Percentiles rank a stretch among this genome's conserved stretches.
These are phyloP conservation scores for Erebia palarica DNA, from an alignment of 2,888 invertebrate genomes.

Conservation along the genomic window DNA sequence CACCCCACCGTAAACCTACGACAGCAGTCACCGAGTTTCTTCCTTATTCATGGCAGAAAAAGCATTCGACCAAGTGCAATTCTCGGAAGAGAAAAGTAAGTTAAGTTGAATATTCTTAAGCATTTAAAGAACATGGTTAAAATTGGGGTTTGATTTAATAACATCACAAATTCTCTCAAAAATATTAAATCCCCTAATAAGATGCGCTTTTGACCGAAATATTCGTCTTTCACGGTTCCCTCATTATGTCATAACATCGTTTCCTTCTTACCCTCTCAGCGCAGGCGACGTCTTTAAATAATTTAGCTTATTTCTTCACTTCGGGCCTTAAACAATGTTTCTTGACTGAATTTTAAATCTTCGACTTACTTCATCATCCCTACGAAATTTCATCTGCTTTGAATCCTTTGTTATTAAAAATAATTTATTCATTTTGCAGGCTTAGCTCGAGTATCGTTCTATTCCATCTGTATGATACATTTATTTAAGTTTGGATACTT, in stretches of 20 bases:
- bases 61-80: no score
- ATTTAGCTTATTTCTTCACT: slow-evolving; percentile 11
- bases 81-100: no score
- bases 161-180: neutral
- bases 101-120: no score
- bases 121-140: no score
- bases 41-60: no score
- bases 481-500: no score
- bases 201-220: slow-evolving; percentile 7
- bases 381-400: neutral
- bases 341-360: slow-evolving; percentile 9
- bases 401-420: neutral
- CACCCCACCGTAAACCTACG: no score
- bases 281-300: slow-evolving; percentile 13
- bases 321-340: neutral
- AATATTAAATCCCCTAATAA: neutral
- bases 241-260: slow-evolving; percentile 9
- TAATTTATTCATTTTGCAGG: neutral
- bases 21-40: no score
- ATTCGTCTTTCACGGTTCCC: slow-evolving; percentile 1
- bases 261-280: neutral
- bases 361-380: neutral
- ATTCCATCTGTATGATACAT: no score
- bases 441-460: no score
- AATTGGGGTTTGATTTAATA: neutral